Conservation (phyloP, 2,113 vertebrate genomes). For the Rhabdornis inornatus region DNA sequence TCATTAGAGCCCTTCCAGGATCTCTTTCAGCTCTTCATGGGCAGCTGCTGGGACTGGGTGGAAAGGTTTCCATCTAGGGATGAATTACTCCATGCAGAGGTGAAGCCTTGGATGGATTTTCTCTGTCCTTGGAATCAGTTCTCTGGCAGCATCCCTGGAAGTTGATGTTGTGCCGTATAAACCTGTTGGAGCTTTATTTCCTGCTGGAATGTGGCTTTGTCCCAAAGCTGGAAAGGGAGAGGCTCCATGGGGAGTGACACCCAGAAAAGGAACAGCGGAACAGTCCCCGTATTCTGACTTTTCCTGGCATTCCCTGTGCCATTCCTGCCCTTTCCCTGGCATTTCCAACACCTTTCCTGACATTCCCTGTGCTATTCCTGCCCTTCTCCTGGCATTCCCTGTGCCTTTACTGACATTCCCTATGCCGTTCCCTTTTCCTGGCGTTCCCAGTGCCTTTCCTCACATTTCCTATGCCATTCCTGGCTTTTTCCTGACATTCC, state of each 20-base stretch:
- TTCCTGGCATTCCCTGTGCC: background rate
- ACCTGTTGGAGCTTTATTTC: fast-evolving
- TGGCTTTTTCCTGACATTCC: background rate
- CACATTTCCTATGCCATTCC: background rate
- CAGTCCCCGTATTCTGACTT: fast-evolving
- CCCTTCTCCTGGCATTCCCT: background rate
- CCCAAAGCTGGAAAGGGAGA: background rate
- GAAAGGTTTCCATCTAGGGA: background rate
- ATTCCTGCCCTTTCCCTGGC: background rate
- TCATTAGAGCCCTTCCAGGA: background rate
- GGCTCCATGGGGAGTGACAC: fast-evolving
- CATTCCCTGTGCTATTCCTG: background rate
- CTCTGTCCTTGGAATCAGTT: fast-evolving
- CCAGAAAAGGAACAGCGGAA: background rate
- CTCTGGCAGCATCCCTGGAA: background rate
- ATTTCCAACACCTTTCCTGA: background rate
- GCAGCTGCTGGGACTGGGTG: background rate
- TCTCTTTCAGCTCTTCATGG: fast-evolving
- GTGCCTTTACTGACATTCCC: background rate
- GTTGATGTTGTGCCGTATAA: fast-evolving
- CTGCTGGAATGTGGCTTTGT: fast-evolving
- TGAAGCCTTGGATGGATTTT: background rate
- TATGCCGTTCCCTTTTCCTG: background rate
- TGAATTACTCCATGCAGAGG: fast-evolving
- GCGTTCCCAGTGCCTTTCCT: background rate